Base-by-base conservation (phyloP, 1,140 invertebrate genomes). In the Varroa destructor region DNA sequence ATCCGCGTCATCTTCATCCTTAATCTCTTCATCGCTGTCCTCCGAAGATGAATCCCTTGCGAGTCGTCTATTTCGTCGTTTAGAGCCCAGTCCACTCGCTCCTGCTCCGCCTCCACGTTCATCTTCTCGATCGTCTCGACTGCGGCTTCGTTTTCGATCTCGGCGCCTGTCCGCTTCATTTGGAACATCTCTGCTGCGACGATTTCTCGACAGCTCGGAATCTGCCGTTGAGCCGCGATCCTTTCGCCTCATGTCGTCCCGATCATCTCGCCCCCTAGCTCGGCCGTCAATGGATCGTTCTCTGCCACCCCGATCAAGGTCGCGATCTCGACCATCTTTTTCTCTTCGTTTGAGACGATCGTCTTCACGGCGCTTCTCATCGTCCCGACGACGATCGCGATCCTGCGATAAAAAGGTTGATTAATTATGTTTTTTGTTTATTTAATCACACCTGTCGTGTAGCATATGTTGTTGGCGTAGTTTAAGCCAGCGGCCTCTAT, bases 1-100 rank as follows among this genome's bases (percentile, higher is more conserved):
- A 73, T 87, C 86, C 67, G 91, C 86, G 73, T 89, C 86, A 12
- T 77, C 70, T 43, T 74, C 74, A 43, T 74, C 58, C 57, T 74
- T 73, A 14, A 14, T 6, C 43, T 72, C 72, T 42, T 72, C 72
- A 43, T 71, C 73, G 56, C 54, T 61, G 40, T 51, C 64, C 40
- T 74, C 73, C 12, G 61, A 67, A 1, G 61, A 67, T 4, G 54
- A 71, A 10, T 71, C 71, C 8, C 56, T 61, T 3, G 51, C 56
- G 10, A 61, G 54, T 71, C 71, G 42, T 14, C 71, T 12, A 25
- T 61, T 71, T 3, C 71, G 51, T 10, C 56, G 54, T 40, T 55
- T 71, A 3, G 51, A 71, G 54, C 56, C 36, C 56, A 8, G 14
- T 36, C 14, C 37, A 12, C 51, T 36, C 1, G 12, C 56, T 36